These are phyloP conservation scores for Gymnothorax javanicus DNA, from an alignment of 2,797 vertebrate species.

Conservation along the genomic window DNA sequence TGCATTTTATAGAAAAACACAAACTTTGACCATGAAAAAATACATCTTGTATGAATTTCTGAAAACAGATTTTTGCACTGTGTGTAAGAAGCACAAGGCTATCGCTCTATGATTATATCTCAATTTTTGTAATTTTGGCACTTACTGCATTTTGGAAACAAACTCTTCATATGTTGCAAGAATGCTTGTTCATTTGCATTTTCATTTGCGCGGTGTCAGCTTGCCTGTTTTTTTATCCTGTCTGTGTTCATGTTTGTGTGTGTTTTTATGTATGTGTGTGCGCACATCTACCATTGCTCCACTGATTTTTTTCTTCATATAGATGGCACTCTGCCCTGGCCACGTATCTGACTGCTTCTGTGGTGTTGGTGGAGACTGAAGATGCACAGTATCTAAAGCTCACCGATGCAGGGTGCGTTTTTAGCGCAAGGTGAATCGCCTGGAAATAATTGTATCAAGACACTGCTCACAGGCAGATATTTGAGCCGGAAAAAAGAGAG, in stretches of 20 bases:
- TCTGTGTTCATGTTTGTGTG: slow-evolving; percentile 32
- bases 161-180: no score
- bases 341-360: not conserved
- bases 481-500: not conserved
- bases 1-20: no score
- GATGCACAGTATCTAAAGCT: slow-evolving; percentile 24
- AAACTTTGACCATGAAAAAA: no score
- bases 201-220: no score
- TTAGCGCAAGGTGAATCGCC: slow-evolving; percentile 39
- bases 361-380: slow-evolving; percentile 12
- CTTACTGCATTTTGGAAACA: no score
- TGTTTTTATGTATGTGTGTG: slow-evolving; percentile 46
- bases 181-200: no score
- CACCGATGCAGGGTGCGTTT: slow-evolving; percentile 11
- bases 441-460: slow-evolving; percentile 31
- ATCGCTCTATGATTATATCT: no score
- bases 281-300: slow-evolving; percentile 25
- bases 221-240: not conserved
- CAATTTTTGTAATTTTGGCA: no score
- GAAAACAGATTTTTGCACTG: no score
- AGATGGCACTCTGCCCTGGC: not conserved
- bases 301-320: slow-evolving; percentile 30
- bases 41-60: no score
- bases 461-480: not conserved
- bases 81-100: no score